Evolutionary conservation across 2,888 invertebrate species (phyloP).

Genomic region (Pachycephus smyrnensis): DNA sequence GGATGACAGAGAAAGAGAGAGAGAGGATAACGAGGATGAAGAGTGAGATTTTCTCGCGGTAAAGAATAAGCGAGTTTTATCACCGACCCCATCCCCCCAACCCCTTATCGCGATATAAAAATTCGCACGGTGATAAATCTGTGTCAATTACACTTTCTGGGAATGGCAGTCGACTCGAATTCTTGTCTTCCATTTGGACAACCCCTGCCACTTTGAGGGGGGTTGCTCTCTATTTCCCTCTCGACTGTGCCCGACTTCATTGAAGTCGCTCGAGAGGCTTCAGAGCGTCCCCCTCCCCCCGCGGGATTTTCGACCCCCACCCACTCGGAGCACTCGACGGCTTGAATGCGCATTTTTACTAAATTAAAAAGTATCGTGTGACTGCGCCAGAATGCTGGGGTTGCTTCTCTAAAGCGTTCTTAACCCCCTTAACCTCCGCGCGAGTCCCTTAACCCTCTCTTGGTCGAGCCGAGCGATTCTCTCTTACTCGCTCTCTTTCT

Average conservation of each 20-base stretch:
- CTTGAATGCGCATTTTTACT: constrained; percentile 65
- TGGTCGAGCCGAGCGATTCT: constrained; percentile 10
- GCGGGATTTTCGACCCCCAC: constrained; percentile 22
- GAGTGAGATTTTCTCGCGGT: not conserved
- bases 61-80: not conserved
- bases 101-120: not conserved
- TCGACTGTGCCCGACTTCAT: constrained; percentile 42
- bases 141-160: constrained; percentile 49
- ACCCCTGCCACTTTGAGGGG: not conserved
- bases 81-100: not conserved
- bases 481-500: constrained; percentile 31
- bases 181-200: constrained; percentile 28
- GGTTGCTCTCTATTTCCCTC: constrained; percentile 25
- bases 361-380: constrained; percentile 67
- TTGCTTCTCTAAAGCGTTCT: constrained; percentile 56
- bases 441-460: constrained; percentile 41
- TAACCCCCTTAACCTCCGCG: constrained; percentile 44
- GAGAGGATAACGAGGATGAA: not conserved
- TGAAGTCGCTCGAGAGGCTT: constrained; percentile 47
- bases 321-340: constrained; percentile 45
- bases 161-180: constrained; percentile 36
- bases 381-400: constrained; percentile 55
- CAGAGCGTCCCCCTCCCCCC: constrained; percentile 27
- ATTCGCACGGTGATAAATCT: constrained; percentile 39
- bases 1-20: not conserved